A percentile compares a stretch with the other conserved stretches of the same genome.
Evolutionary conservation across 2,797 vertebrate species (phyloP).

Genomic region (Oryzias dopingdopingensis): DNA sequence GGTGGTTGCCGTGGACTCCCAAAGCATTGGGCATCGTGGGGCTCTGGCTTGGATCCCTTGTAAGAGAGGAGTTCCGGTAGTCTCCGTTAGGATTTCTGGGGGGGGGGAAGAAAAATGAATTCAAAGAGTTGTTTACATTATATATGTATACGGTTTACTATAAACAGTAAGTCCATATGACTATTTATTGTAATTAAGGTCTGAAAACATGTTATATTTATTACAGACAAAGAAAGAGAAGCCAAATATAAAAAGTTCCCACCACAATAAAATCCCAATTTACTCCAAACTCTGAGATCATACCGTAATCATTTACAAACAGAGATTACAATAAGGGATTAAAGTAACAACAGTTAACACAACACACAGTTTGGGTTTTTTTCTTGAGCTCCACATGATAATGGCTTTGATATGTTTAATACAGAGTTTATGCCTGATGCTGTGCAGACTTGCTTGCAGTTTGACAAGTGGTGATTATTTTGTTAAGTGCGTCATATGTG

Average conservation of each 20-base stretch:
- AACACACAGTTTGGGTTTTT: slow-evolving; percentile 15
- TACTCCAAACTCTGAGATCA: slow-evolving; percentile 35
- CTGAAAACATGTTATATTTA: background rate
- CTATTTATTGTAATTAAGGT: no score
- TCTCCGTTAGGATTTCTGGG: slow-evolving; percentile 92
- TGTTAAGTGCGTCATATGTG: slow-evolving; percentile 48
- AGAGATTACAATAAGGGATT: slow-evolving; percentile 33
- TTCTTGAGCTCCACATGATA: slow-evolving; percentile 11
- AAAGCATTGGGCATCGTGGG: slow-evolving; percentile 81
- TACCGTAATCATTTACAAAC: slow-evolving; percentile 36
- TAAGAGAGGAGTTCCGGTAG: slow-evolving; percentile 75
- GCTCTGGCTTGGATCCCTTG: slow-evolving; percentile 91
- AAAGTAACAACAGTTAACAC: slow-evolving; percentile 29
- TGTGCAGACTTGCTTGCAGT: slow-evolving; percentile 29
- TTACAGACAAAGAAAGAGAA: slow-evolving; percentile 25
- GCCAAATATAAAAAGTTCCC: slow-evolving; percentile 16
- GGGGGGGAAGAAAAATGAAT: slow-evolving; percentile 36
- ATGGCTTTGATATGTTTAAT: slow-evolving; percentile 34
- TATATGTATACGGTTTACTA: background rate
- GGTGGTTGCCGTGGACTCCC: slow-evolving; percentile 84
- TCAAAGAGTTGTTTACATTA: background rate
- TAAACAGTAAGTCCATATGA: no score
- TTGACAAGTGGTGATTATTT: slow-evolving; percentile 54
- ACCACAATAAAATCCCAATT: slow-evolving; percentile 9
- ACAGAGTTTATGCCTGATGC: slow-evolving; percentile 18